A percentile compares a stretch with the other conserved stretches of the same genome.
phyloP scores from a whole-genome alignment of 2,888 invertebrate species.

The Patella pellucida region DNA sequence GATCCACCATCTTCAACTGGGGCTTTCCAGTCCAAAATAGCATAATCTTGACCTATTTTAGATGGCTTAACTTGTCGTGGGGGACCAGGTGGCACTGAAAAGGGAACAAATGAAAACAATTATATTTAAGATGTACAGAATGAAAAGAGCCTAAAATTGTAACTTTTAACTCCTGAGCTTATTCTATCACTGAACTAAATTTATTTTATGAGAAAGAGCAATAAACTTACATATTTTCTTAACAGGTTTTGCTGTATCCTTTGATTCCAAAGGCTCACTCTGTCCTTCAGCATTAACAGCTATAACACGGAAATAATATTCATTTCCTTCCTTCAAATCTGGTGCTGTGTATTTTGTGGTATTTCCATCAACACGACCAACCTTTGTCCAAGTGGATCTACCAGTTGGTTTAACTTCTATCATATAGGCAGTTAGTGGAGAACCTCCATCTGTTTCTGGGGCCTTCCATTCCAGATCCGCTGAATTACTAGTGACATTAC shows the following conservation, averaged over 20 bases:
- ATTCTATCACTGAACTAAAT: not conserved
- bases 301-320: conserved; percentile 88
- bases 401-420: conserved; percentile 79
- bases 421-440: conserved; percentile 63
- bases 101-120: not conserved
- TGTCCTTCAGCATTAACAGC: conserved; percentile 88
- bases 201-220: not conserved
- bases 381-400: conserved; percentile 83
- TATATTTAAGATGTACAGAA: not conserved
- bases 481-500: conserved; percentile 86
- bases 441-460: conserved; percentile 68
- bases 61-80: conserved; percentile 43
- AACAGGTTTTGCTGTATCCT: conserved; percentile 48
- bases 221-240: conserved; percentile 56
- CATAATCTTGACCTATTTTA: conserved; percentile 44
- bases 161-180: no score
- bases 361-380: conserved; percentile 64
- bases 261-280: conserved; percentile 78
- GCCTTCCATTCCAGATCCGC: conserved; percentile 79
- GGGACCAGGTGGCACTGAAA: conserved; percentile 63
- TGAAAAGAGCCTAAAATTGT: not conserved
- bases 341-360: conserved; percentile 66
- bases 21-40: conserved; percentile 53
- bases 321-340: conserved; percentile 82
- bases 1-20: conserved; percentile 51